Conservation (phyloP, 2,113 vertebrate genomes). For the Thomomys bottae region DNA sequence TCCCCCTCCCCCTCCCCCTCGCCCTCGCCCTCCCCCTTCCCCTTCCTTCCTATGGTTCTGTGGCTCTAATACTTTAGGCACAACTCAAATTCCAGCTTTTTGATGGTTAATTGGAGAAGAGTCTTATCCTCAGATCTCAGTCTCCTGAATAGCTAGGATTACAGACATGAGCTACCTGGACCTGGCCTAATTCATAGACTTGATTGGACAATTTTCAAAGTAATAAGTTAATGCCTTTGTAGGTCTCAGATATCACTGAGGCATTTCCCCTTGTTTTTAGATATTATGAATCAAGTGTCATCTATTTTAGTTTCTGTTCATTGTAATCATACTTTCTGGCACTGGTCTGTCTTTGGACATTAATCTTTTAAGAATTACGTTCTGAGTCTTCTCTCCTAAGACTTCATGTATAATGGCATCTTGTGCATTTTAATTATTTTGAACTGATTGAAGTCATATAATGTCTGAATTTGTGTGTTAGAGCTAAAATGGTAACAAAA, state of each 20-base stretch:
- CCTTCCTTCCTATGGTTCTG: too few relatives aligned
- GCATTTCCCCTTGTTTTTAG: background rate
- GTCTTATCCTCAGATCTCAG: too few relatives aligned
- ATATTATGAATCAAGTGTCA: background rate
- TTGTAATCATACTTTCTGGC: background rate
- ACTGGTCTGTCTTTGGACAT: background rate
- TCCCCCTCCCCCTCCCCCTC: rapidly evolving
- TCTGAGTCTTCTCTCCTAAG: background rate
- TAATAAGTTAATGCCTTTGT: background rate
- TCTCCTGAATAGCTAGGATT: too few relatives aligned
- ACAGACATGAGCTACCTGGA: too few relatives aligned
- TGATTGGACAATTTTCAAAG: background rate
- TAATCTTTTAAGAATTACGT: background rate
- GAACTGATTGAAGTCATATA: constrained; percentile 1
- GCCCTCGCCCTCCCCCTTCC: too few relatives aligned
- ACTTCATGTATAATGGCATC: background rate
- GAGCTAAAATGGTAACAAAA: background rate
- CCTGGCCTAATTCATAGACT: background rate
- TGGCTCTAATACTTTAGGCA: too few relatives aligned
- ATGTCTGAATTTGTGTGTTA: background rate
- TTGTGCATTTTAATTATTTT: constrained; percentile 12
- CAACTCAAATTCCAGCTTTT: too few relatives aligned
- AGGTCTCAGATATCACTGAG: background rate
- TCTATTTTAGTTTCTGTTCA: background rate
- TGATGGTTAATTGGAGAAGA: too few relatives aligned